Percentiles rank a stretch among this genome's conserved stretches.
These are phyloP conservation scores for Emys orbicularis DNA, from an alignment of 2,797 vertebrate genomes.

Conservation along the genomic window DNA sequence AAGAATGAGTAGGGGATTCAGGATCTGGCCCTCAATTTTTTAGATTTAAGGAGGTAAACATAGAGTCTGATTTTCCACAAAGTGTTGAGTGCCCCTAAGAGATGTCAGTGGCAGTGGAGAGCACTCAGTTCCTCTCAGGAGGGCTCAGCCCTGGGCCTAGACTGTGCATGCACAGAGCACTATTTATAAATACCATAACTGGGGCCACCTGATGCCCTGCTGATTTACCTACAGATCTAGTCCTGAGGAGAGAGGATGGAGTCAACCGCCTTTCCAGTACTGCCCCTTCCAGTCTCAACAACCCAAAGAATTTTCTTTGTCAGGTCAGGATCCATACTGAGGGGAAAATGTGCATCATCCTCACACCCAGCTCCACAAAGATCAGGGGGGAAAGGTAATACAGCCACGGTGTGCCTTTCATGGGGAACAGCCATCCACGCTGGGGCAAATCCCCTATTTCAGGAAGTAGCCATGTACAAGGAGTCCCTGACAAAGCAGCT, in stretches of 20 bases:
- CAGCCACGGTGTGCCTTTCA: no score
- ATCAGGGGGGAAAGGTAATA: no score
- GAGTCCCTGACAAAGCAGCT: neutral
- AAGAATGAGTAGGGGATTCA: neutral
- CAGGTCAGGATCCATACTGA: no score
- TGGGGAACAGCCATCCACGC: neutral
- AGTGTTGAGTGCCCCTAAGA: fast-evolving
- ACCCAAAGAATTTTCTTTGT: no score
- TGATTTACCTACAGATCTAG: neutral
- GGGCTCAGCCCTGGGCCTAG: neutral
- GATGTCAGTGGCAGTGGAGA: no score
- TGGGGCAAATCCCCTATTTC: neutral
- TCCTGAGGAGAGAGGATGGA: neutral
- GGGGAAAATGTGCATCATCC: no score
- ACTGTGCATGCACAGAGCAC: neutral
- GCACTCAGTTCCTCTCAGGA: neutral
- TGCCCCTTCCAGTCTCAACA: neutral
- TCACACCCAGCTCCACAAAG: no score
- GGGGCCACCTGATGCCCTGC: neutral
- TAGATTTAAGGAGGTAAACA: neutral
- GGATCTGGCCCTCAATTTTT: neutral
- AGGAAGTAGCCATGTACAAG: neutral
- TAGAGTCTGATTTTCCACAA: neutral
- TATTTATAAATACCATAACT: neutral
- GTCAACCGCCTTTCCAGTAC: neutral